A percentile compares a stretch with the other conserved stretches of the same genome.
phyloP scores from a whole-genome alignment of 2,797 vertebrate genomes.

The Morelia viridis region DNA sequence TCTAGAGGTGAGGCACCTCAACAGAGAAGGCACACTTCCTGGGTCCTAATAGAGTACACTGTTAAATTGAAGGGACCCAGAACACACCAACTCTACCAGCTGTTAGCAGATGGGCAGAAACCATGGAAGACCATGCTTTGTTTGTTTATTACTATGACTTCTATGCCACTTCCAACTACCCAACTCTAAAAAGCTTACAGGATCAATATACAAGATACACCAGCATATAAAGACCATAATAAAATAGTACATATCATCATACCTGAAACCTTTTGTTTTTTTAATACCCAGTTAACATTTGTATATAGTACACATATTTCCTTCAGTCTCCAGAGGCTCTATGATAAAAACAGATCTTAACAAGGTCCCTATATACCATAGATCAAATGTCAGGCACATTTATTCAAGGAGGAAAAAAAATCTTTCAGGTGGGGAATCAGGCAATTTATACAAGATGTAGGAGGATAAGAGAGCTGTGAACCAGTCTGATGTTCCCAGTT shows the following conservation, averaged over 20 bases:
- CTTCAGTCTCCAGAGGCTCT: not conserved
- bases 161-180: not conserved
- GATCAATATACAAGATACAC: not conserved
- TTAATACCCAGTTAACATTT: not conserved
- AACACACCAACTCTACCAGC: not conserved
- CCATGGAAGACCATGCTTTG: not conserved
- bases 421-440: not conserved
- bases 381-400: not conserved
- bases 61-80: not conserved
- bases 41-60: not conserved
- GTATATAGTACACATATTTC: not conserved
- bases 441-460: not conserved
- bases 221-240: not conserved
- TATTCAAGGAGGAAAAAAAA: not conserved
- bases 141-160: not conserved
- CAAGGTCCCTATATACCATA: not conserved
- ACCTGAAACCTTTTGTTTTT: not conserved
- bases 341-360: not conserved
- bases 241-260: not conserved
- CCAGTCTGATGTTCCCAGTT: not conserved
- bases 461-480: not conserved
- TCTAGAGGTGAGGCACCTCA: not conserved
- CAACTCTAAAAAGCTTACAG: not conserved
- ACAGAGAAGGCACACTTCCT: not conserved
- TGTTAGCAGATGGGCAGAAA: not conserved